phyloP scores from a whole-genome alignment of 1,140 invertebrate genomes.

The Zophobas morio region DNA sequence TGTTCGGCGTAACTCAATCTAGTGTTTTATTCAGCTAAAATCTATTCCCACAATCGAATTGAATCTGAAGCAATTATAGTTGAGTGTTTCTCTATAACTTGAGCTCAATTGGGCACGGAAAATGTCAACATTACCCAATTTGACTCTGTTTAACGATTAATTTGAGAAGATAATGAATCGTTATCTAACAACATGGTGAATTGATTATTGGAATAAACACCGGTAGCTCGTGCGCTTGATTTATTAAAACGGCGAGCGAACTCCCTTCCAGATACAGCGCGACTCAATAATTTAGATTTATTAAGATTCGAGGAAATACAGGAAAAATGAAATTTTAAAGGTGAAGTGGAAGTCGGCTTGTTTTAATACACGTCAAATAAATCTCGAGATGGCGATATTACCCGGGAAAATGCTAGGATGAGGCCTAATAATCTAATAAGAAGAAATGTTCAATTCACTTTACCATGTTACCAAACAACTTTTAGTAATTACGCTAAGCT shows the following conservation, averaged over 20 bases:
- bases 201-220: constrained; percentile 18
- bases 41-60: constrained; percentile 19
- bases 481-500: constrained; percentile 38
- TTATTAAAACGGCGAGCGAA: constrained; percentile 2
- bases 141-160: constrained; percentile 30
- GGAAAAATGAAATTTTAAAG: constrained; percentile 15
- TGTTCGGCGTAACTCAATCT: constrained; percentile 11
- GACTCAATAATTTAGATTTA: constrained; percentile 31
- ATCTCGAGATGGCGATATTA: constrained; percentile 12
- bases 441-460: constrained; percentile 38
- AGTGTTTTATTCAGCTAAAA: constrained; percentile 29
- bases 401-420: constrained; percentile 22
- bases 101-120: constrained; percentile 23
- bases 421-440: constrained; percentile 39
- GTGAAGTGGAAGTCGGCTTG: constrained; percentile 4
- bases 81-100: constrained; percentile 23
- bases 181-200: neutral
- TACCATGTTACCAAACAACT: constrained; percentile 42
- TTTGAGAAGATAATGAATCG: constrained; percentile 11
- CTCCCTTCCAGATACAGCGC: constrained; percentile 4
- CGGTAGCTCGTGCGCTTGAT: constrained; percentile 12
- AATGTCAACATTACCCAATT: constrained; percentile 36
- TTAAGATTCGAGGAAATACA: neutral
- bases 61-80: constrained; percentile 24
- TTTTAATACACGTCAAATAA: constrained; percentile 37